Evolutionary conservation across 1,140 invertebrate genomes (phyloP).

Genomic region (Caenorhabditis tropicalis): DNA sequence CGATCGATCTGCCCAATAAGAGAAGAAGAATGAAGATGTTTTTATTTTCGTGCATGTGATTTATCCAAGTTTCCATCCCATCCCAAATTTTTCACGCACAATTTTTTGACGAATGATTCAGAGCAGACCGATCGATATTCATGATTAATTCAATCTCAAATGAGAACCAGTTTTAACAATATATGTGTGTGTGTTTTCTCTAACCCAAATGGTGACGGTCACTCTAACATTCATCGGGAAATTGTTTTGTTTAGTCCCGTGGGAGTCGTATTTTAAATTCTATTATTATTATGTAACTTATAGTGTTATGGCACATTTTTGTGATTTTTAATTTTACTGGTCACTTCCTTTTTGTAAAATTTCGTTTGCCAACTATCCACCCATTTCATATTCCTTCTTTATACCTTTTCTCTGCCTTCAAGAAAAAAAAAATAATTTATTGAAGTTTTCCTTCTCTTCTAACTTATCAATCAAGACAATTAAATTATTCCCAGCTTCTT

Average conservation of each 20-base stretch:
- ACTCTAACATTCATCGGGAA: constrained; percentile 31
- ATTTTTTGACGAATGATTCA: constrained; percentile 38
- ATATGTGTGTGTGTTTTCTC: neutral
- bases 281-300: neutral
- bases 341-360: neutral
- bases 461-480: neutral
- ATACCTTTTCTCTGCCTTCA: neutral
- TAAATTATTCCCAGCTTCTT: constrained; percentile 20
- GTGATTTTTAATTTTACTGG: constrained; percentile 36
- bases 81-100: neutral
- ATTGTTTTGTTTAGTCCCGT: neutral
- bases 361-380: constrained; percentile 15
- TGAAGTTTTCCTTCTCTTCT: neutral
- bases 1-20: constrained; percentile 48
- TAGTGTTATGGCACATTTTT: constrained; percentile 11
- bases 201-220: constrained; percentile 33
- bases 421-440: constrained; percentile 18
- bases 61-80: neutral
- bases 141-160: too few relatives aligned
- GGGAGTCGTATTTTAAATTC: neutral
- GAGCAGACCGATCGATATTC: constrained; percentile 35
- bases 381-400: neutral
- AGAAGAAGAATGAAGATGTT: neutral
- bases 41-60: constrained; percentile 15
- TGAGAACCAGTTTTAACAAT: neutral